These are phyloP conservation scores for Hemicordylus capensis DNA, from an alignment of 2,113 vertebrate genomes.

Conservation along the genomic window DNA sequence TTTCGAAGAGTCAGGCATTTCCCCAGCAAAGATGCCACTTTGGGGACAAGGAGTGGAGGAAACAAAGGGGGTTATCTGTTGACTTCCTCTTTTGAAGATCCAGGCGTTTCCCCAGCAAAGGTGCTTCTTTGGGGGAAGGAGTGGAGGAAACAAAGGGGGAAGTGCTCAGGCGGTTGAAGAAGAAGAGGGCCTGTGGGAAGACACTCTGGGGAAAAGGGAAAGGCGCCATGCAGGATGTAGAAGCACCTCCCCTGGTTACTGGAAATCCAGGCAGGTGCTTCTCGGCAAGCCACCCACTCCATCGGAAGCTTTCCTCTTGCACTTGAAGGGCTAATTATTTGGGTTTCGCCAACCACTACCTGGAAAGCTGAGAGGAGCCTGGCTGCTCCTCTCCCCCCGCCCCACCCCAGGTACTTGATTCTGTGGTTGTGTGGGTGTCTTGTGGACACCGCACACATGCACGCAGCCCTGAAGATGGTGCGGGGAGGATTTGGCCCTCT, in stretches of 20 bases:
- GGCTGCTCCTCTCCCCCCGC: not conserved
- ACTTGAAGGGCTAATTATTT: not conserved
- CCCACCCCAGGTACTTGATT: not conserved
- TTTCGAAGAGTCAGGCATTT: not conserved
- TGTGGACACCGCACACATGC: too few species aligned
- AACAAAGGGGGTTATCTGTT: too few species aligned
- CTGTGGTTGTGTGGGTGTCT: not conserved
- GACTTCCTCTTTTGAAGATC: not conserved
- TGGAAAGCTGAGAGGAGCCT: not conserved
- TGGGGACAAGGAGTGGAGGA: not conserved
- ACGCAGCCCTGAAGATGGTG: too few species aligned
- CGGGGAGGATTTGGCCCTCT: not conserved
- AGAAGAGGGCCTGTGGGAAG: not conserved
- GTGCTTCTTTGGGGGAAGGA: too few species aligned
- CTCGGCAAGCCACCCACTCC: not conserved
- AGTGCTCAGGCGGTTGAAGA: not conserved
- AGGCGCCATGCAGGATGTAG: not conserved
- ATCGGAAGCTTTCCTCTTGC: not conserved
- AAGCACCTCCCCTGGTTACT: not conserved
- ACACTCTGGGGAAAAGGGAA: too few species aligned
- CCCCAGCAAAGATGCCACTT: not conserved
- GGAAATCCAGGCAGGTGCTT: not conserved
- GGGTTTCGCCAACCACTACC: not conserved
- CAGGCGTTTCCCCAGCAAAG: not conserved
- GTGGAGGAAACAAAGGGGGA: not conserved